These are phyloP conservation scores for Botia kubotai DNA, from an alignment of 2,797 vertebrate species.

Conservation along the genomic window DNA sequence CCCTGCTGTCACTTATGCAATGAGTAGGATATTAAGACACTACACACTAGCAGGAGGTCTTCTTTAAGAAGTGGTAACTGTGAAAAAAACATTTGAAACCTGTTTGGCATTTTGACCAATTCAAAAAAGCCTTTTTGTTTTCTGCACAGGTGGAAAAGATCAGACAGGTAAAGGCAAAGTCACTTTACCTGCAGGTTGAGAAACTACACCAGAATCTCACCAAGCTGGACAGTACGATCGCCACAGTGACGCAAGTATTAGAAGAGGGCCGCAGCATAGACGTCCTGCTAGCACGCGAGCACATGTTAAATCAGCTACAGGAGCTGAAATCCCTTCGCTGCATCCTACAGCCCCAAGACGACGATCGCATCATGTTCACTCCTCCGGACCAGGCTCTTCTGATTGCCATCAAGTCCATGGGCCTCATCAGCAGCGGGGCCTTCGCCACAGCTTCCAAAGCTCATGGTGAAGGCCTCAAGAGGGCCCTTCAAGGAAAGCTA, in stretches of 20 bases:
- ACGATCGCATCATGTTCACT: conserved; percentile 95
- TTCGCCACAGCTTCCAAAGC: conserved; percentile 96
- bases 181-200: conserved; percentile 96
- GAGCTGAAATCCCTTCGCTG: conserved; percentile 92
- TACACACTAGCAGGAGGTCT: too few relatives aligned
- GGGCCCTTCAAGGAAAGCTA: conserved; percentile 90
- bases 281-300: conserved; percentile 91
- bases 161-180: conserved; percentile 97
- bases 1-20: too few relatives aligned
- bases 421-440: conserved; percentile 94
- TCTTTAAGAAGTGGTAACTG: too few relatives aligned
- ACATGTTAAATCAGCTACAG: conserved; percentile 96
- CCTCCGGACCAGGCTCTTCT: conserved; percentile 93
- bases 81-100: neutral
- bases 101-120: neutral
- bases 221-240: conserved; percentile 95
- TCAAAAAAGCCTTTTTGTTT: neutral
- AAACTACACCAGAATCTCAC: conserved; percentile 95
- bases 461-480: conserved; percentile 92
- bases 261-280: conserved; percentile 95
- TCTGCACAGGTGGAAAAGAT: conserved; percentile 93
- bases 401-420: conserved; percentile 94
- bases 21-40: too few relatives aligned
- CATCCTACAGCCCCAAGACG: conserved; percentile 93
- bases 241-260: conserved; percentile 93